Evolutionary conservation across 2,888 invertebrate genomes (phyloP).

Genomic region (Crepidodera aurea): DNA sequence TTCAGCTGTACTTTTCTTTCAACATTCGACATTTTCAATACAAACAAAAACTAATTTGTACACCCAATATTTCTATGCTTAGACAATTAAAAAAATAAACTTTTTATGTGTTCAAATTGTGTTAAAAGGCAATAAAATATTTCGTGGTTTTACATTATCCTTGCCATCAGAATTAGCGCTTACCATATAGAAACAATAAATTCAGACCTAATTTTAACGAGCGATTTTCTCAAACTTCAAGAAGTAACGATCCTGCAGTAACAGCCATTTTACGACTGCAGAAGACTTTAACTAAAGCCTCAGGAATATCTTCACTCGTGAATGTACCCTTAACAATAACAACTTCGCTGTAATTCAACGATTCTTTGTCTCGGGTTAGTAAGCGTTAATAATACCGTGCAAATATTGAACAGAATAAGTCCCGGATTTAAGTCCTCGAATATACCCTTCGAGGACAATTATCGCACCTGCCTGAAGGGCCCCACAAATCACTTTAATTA

Average conservation of each 20-base stretch:
- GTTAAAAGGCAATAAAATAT: no score
- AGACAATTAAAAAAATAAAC: no score
- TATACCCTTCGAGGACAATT: constrained; percentile 49
- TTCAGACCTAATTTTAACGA: constrained; percentile 2
- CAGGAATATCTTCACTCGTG: constrained; percentile 6
- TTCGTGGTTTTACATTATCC: no score
- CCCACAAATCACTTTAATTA: constrained; percentile 57
- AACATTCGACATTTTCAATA: no score
- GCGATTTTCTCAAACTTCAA: constrained; percentile 1
- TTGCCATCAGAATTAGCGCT: neutral
- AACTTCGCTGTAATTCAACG: constrained; percentile 21
- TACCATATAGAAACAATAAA: neutral
- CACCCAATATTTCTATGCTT: no score
- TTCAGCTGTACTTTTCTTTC: no score
- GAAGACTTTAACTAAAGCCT: constrained; percentile 13
- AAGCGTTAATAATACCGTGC: constrained; percentile 27
- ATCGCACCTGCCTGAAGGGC: constrained; percentile 51
- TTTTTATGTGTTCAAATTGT: no score
- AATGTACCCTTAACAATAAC: constrained; percentile 18
- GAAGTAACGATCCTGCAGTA: constrained; percentile 5
- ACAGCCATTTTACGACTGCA: constrained; percentile 25
- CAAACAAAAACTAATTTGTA: no score
- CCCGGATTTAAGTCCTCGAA: constrained; percentile 18
- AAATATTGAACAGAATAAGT: constrained; percentile 26
- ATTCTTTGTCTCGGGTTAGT: constrained; percentile 23